A percentile compares a stretch with the other conserved stretches of the same genome.
These are phyloP conservation scores for Candoia aspera DNA, from an alignment of 2,113 vertebrate genomes.

Conservation along the genomic window DNA sequence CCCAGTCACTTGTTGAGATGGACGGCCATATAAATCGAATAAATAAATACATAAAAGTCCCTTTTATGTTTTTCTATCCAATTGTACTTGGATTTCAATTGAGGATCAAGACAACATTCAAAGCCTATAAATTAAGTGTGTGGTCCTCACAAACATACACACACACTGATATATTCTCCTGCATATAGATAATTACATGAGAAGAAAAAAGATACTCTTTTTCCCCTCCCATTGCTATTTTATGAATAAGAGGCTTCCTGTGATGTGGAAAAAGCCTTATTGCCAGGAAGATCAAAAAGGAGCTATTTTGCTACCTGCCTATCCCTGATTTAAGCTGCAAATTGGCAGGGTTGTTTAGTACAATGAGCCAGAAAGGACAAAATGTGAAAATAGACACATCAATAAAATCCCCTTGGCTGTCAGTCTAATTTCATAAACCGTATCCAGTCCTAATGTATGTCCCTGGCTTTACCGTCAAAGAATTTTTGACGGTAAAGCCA, in stretches of 20 bases:
- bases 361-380: background rate
- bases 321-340: background rate
- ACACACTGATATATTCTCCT: background rate
- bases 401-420: conserved; percentile 14
- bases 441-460: background rate
- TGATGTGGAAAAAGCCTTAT: background rate
- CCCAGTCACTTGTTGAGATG: background rate
- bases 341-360: background rate
- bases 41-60: background rate
- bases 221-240: background rate
- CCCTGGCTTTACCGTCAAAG: background rate
- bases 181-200: background rate
- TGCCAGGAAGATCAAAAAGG: background rate
- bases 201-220: background rate
- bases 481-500: no score
- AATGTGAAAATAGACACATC: conserved; percentile 8
- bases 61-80: no score
- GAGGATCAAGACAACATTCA: background rate
- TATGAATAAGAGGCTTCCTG: background rate
- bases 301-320: background rate
- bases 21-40: background rate
- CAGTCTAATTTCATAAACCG: conserved; percentile 15
- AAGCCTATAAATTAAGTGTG: background rate
- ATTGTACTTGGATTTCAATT: background rate
- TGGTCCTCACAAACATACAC: background rate